Base-by-base conservation (phyloP, 2,888 invertebrate species). In the Trachelus iudaicus region DNA sequence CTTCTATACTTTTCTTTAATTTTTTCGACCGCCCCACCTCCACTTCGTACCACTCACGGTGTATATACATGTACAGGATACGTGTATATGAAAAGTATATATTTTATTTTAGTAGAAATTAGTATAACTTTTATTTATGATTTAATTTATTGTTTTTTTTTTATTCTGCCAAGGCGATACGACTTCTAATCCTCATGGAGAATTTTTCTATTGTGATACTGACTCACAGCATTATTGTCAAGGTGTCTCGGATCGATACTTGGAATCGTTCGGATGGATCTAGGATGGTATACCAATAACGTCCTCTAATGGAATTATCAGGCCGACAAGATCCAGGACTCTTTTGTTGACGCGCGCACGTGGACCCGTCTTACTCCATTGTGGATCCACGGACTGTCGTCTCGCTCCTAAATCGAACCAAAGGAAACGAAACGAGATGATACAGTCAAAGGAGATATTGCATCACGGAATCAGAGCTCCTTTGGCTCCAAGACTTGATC, bases 291-390 rank as follows among this genome's bases (percentile, higher is more conserved):
- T 80, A 83, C 80, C 83, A 81, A 83, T 84, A 81, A 77, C 77
- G 79, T 80, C 80, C 78, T 79, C 85, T 89, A 88, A 89, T 88
- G 88, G 89, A 87, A 87, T 89, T 86, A 87, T 89, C 87, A 80
- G 81, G 77, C 82, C 75, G 79, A 81, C 81, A 80, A 78, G 82
- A 85, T 84, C 81, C 56, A 56, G 56, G 56, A 56, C 56, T 56
- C 56, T 56, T 56, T 56, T 56, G 56, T 56, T 15, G 56, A 56
- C 56, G 56, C 71, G 31, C 33, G 71, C 71, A 71, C 71, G 71
- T 71, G 71, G 71, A 71, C 71, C 30, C 71, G 71, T 71, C 34
- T 34, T 71, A 33, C 56, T 56, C 3, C 23, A 56, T 56, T 56
- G 56, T 56, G 56, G 23, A 56, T 56, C 56, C 23, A 56, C 56